Conservation (phyloP, 2,113 vertebrate species). For the Pseudorasbora parva region DNA sequence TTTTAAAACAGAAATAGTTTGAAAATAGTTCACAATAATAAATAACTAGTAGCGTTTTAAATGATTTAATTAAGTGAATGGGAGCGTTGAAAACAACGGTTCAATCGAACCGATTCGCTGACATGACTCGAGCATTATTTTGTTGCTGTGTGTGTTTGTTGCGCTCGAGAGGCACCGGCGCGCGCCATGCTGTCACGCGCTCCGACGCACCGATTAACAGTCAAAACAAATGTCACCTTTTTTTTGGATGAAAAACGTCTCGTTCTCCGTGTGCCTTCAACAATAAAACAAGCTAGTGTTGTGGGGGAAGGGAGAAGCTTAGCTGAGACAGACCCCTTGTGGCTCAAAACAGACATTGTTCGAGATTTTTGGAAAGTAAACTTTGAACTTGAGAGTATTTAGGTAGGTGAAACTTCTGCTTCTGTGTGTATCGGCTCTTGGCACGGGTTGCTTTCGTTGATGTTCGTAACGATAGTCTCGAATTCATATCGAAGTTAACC, state of each 20-base stretch:
- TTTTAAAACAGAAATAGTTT: neutral
- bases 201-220: neutral
- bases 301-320: conserved; percentile 73
- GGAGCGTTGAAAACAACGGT: neutral
- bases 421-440: neutral
- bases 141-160: conserved; percentile 37
- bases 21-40: neutral
- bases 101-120: conserved; percentile 13
- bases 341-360: conserved; percentile 72
- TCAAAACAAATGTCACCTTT: conserved; percentile 36
- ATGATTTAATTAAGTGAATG: neutral
- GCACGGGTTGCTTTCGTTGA: neutral
- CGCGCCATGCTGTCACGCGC: conserved; percentile 31
- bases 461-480: neutral
- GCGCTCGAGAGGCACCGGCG: conserved; percentile 19
- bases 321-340: conserved; percentile 50
- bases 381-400: conserved; percentile 66
- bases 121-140: conserved; percentile 12
- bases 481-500: neutral
- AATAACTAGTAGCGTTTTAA: neutral
- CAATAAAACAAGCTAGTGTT: conserved; percentile 51
- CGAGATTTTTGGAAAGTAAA: conserved; percentile 67
- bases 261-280: conserved; percentile 1
- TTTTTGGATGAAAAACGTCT: neutral
- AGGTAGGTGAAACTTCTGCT: neutral